These are phyloP conservation scores for Listronotus bonariensis DNA, from an alignment of 1,140 invertebrate species.

Conservation along the genomic window DNA sequence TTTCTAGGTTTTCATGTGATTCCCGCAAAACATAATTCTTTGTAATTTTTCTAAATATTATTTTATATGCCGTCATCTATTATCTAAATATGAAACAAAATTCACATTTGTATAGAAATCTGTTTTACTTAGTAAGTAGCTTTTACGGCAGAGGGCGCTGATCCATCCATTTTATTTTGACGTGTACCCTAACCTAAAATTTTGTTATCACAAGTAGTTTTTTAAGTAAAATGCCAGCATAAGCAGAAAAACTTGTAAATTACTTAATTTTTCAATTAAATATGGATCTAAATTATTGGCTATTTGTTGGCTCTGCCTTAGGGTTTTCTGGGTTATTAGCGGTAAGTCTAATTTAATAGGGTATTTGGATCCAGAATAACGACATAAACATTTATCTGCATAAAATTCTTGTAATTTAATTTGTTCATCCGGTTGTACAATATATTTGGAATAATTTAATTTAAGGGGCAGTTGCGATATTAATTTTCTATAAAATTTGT, in stretches of 20 bases:
- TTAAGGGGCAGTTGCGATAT: not conserved
- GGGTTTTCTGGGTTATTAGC: conserved; percentile 44
- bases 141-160: no score
- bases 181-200: no score
- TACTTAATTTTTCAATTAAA: not conserved
- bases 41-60: no score
- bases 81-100: no score
- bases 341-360: conserved; percentile 33
- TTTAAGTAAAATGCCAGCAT: conserved; percentile 19
- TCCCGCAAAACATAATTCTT: no score
- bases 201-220: not conserved
- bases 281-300: conserved; percentile 30
- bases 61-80: no score
- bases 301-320: conserved; percentile 47
- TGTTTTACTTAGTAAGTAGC: no score
- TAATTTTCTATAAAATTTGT: not conserved
- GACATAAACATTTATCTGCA: no score
- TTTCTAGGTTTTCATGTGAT: no score
- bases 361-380: conserved; percentile 2
- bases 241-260: conserved; percentile 16
- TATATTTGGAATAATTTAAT: not conserved
- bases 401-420: no score
- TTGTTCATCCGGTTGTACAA: not conserved
- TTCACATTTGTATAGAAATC: no score
- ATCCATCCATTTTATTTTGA: no score